Evolutionary conservation across 2,797 vertebrate genomes (phyloP), one percentile per base, ranked within the genome.

Genomic region (Lutjanus campechanus): DNA sequence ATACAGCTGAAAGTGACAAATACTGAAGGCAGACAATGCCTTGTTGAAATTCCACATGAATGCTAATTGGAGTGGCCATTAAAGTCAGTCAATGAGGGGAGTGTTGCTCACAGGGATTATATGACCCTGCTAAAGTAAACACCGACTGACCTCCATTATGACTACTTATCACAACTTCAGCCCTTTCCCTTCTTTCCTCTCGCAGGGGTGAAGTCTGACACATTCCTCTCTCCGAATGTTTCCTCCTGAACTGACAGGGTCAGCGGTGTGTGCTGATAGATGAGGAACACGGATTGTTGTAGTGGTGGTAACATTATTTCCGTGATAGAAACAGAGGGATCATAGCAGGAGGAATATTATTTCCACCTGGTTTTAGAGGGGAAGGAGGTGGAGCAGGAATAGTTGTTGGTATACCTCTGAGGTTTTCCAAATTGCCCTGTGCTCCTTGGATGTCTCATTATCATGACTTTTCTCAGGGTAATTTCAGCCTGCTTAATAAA

Each of bases 91-190:
- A 92, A 87, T 90, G 81, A 88, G 84, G 73, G 71, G 79, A 85
- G 86, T 81, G 89, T 83, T 69, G 86, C 88, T 91, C 86, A 63
- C 86, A 64, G 89, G 90, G 92, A 92, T 90, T 94, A 93, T 91
- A 89, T 74, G 91, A 92, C 89, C 86, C 85, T 29, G 83, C 87
- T 90, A 89, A 89, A 93, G 88, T 81, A 93, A 94, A 94, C 92
- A 95, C 79, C 73, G 65, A 90, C 88, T 92, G 89, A 94, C 93
- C 93, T 94, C 91, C 89, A 91, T 93, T 82, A 94, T 88, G 86
- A 85, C 92, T 86, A 90, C 92, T 95, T 92, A 93, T 94, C 93
- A 91, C 90, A 82, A 86, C 92, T 85, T 83, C 86, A 83, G 73
- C 86, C 85, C 80, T 81, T 90, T 93, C 87, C 89, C 89, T 91